Evolutionary conservation across 2,797 vertebrate genomes (phyloP).

Genomic region (Calcarius lapponicus): DNA sequence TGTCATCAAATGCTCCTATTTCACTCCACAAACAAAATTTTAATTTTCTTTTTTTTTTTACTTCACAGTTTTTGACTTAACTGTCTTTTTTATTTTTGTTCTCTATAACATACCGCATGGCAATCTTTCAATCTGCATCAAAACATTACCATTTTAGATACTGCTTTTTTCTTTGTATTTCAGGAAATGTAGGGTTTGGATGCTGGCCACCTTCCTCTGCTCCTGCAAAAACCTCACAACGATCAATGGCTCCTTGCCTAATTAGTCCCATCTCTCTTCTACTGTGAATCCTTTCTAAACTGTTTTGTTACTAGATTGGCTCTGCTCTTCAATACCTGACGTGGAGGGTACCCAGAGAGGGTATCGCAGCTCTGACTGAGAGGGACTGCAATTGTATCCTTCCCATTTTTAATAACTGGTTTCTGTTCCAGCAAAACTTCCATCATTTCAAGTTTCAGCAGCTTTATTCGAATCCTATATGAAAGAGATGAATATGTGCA

Average conservation of each 20-base stretch:
- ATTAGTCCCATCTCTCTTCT: conserved; percentile 42
- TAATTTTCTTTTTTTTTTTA: neutral
- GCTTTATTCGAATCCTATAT: neutral
- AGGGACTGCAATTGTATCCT: neutral
- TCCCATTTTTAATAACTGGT: neutral
- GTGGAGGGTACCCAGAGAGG: neutral
- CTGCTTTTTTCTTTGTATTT: conserved; percentile 27
- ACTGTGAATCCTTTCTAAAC: conserved; percentile 14
- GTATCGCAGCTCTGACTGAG: neutral
- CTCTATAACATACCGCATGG: neutral
- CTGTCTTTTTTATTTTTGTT: neutral
- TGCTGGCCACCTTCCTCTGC: conserved; percentile 34
- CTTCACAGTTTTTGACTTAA: neutral
- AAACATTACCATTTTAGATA: conserved; percentile 15
- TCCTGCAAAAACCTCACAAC: conserved; percentile 34
- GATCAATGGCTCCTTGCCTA: conserved; percentile 57
- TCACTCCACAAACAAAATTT: neutral
- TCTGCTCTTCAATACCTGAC: neutral
- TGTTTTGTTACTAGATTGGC: conserved; percentile 26
- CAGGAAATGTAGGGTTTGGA: conserved; percentile 56
- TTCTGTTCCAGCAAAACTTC: neutral
- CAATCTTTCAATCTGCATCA: neutral
- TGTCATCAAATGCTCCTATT: neutral
- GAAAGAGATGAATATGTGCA: neutral
- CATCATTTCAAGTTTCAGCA: neutral